Evolutionary conservation across 2,113 vertebrate genomes (phyloP).

Genomic region (Panthera leo): DNA sequence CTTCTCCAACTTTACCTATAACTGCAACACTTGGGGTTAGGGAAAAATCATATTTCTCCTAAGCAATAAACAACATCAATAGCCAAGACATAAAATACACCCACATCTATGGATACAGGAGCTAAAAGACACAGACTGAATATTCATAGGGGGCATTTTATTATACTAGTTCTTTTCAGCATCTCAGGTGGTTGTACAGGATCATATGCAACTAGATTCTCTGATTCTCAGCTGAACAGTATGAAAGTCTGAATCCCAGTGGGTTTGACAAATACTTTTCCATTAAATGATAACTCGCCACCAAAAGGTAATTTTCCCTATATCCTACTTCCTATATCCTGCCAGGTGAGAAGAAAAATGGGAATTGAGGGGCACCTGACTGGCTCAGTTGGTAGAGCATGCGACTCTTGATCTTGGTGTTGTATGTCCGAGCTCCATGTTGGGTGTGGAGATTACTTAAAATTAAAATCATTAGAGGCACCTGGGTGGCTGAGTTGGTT

Average conservation of each 20-base stretch:
- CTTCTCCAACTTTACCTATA: neutral
- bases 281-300: neutral
- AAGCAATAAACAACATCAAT: neutral
- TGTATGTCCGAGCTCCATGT: neutral
- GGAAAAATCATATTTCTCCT: neutral
- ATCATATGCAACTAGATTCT: neutral
- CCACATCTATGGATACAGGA: neutral
- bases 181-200: neutral
- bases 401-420: neutral
- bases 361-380: neutral
- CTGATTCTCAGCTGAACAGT: conserved; percentile 4
- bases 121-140: neutral
- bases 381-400: neutral
- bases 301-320: neutral
- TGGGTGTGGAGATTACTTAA: neutral
- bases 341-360: neutral
- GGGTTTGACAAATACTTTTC: neutral
- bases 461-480: neutral
- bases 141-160: neutral
- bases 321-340: neutral
- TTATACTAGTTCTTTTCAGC: neutral
- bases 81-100: conserved; percentile 4
- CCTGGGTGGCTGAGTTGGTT: no score
- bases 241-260: neutral
- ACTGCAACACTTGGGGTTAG: neutral